Evolutionary conservation across 2,113 vertebrate genomes (phyloP).

Genomic region (Myrmecophaga tridactyla): DNA sequence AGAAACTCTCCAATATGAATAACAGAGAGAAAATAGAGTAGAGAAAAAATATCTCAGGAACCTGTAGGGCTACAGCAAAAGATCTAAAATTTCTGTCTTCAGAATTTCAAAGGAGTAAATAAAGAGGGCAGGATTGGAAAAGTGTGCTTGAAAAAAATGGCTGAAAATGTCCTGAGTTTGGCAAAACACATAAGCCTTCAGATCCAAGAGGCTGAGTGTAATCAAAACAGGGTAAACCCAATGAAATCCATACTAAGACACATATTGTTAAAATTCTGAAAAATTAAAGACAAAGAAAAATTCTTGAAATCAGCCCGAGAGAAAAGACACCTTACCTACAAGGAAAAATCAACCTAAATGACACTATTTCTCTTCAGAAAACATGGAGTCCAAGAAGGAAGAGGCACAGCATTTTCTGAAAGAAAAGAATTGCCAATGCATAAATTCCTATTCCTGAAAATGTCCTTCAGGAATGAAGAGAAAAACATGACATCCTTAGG

Average conservation of each 20-base stretch:
- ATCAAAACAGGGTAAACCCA: not conserved
- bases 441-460: not conserved
- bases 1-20: not conserved
- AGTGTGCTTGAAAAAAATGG: not conserved
- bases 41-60: not conserved
- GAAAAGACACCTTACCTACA: not conserved
- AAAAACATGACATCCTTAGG: not conserved
- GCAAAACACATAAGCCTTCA: not conserved
- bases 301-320: not conserved
- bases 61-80: not conserved
- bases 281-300: not conserved
- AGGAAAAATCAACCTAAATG: too few relatives aligned
- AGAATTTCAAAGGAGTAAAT: not conserved
- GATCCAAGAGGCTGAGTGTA: not conserved
- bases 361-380: not conserved
- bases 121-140: not conserved
- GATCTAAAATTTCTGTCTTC: not conserved
- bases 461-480: not conserved
- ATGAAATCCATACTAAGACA: not conserved
- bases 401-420: not conserved
- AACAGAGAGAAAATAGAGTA: not conserved
- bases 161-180: not conserved
- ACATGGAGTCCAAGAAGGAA: too few relatives aligned
- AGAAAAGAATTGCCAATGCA: not conserved
- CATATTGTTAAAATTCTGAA: not conserved